Percentiles rank a stretch among this genome's conserved stretches.
Conservation (phyloP, 2,888 invertebrate species). For the Erebia aethiops region DNA sequence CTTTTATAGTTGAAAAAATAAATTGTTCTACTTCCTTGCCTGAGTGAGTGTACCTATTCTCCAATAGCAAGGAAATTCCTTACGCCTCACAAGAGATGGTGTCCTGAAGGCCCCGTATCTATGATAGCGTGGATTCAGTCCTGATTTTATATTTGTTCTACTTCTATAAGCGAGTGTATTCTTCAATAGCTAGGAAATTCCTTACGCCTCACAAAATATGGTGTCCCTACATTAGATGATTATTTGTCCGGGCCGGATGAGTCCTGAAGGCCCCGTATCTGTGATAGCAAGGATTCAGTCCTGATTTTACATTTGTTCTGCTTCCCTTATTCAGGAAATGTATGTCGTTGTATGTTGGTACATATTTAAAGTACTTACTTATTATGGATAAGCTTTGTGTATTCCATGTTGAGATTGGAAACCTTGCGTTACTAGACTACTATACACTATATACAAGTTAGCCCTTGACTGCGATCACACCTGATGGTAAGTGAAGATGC, state of each 20-base stretch:
- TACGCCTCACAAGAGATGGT: neutral
- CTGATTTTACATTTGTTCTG: constrained; percentile 49
- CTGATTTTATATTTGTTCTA: too few species aligned
- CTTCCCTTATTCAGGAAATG: neutral
- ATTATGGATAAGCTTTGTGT: neutral
- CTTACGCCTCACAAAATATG: neutral
- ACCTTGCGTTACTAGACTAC: too few species aligned
- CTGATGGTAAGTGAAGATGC: too few species aligned
- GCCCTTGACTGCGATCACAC: too few species aligned
- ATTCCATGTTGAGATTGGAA: neutral
- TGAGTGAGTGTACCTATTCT: too few species aligned
- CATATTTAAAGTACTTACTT: constrained; percentile 10
- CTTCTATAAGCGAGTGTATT: too few species aligned
- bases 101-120: constrained; percentile 33
- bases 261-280: constrained; percentile 49
- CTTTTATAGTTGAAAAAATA: too few species aligned
- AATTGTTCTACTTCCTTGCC: too few species aligned
- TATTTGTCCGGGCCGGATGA: constrained; percentile 42
- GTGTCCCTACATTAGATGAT: constrained; percentile 22
- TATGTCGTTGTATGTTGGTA: constrained; percentile 2
- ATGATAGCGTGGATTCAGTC: too few species aligned
- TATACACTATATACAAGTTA: too few species aligned
- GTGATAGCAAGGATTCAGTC: constrained; percentile 52
- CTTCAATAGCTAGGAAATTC: neutral
- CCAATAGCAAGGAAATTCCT: neutral